Evolutionary conservation across 2,888 invertebrate species (phyloP).

Genomic region (Drosophila flavopinicola): DNA sequence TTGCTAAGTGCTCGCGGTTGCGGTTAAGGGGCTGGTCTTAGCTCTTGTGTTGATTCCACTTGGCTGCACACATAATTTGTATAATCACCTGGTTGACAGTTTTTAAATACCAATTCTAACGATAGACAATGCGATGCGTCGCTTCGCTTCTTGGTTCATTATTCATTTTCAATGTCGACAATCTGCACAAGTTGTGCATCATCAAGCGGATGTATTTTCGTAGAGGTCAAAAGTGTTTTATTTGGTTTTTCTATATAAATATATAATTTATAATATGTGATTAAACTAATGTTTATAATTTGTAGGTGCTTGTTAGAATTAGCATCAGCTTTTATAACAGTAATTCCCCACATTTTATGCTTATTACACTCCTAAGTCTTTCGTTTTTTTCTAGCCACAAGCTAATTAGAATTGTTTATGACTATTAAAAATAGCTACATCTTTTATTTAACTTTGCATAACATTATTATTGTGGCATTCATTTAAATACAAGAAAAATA

Average conservation of each 20-base stretch:
- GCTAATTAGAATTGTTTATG: not conserved
- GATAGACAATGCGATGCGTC: constrained; percentile 8
- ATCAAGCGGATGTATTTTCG: constrained; percentile 36
- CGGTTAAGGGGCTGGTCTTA: constrained; percentile 10
- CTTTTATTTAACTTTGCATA: not conserved
- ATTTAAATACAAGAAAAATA: not conserved
- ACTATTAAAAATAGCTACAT: not conserved
- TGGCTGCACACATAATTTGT: constrained; percentile 41
- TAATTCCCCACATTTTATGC: too few species aligned
- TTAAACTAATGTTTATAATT: constrained; percentile 4
- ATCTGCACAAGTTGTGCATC: constrained; percentile 33
- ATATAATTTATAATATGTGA: constrained; percentile 7
- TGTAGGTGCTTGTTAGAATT: not conserved
- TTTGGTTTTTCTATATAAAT: not conserved
- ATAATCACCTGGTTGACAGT: constrained; percentile 44
- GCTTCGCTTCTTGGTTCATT: constrained; percentile 21
- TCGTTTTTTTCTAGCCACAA: too few species aligned
- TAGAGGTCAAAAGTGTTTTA: constrained; percentile 30
- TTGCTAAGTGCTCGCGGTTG: constrained; percentile 29
- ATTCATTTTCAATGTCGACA: constrained; percentile 44
- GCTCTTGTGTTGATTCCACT: constrained; percentile 28
- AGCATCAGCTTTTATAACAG: not conserved
- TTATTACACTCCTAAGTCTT: too few species aligned
- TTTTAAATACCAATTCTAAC: constrained; percentile 32
- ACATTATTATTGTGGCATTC: not conserved